Conservation (phyloP, 92 coral and sea anemone species). For the Chrysogorgia sp. region DNA sequence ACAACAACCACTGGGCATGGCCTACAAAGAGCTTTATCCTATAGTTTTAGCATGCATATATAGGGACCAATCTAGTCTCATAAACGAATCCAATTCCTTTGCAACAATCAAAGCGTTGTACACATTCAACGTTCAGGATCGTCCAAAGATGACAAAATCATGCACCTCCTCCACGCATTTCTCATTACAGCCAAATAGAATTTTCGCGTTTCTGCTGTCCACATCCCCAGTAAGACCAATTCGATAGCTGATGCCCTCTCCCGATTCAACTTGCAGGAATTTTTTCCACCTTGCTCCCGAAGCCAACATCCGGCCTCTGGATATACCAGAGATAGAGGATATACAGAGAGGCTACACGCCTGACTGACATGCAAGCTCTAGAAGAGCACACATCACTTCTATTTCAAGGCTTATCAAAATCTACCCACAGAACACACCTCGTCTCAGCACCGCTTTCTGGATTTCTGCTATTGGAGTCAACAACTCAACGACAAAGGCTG, state of each 20-base stretch:
- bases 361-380: too few species aligned
- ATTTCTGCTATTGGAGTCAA: too few species aligned
- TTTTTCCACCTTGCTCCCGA: too few species aligned
- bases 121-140: slow-evolving; percentile 13
- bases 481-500: too few species aligned
- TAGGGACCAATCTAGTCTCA: slow-evolving; percentile 23
- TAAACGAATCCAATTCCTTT: too few species aligned
- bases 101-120: slow-evolving; percentile 38
- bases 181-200: too few species aligned
- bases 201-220: slow-evolving; percentile 1
- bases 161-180: slow-evolving; percentile 6
- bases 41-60: slow-evolving; percentile 15
- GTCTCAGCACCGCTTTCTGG: too few species aligned
- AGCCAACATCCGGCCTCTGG: too few species aligned
- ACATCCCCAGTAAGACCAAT: slow-evolving; percentile 17
- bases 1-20: not conserved
- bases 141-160: slow-evolving; percentile 20
- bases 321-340: not conserved
- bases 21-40: slow-evolving; percentile 21
- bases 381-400: too few species aligned
- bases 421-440: too few species aligned
- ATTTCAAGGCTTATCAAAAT: too few species aligned
- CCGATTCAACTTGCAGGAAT: too few species aligned
- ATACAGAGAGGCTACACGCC: not conserved
- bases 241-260: slow-evolving; percentile 13